A percentile compares a stretch with the other conserved stretches of the same genome.
Evolutionary conservation across 2,113 vertebrate genomes (phyloP).

Genomic region (Oxyura jamaicensis): DNA sequence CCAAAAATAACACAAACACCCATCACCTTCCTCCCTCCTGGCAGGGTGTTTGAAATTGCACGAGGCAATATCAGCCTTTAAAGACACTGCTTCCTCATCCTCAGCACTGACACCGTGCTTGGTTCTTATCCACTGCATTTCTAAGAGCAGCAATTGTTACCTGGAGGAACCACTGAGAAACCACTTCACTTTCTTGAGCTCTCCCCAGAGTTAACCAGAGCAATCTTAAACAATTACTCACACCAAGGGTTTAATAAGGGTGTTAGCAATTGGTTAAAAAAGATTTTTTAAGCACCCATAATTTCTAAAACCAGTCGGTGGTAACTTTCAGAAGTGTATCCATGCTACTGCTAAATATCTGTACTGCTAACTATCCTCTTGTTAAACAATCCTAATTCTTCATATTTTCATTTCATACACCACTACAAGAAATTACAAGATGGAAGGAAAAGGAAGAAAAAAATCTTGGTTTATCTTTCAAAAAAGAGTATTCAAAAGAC

Average conservation of each 20-base stretch:
- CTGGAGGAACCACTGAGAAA: background rate
- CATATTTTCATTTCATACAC: background rate
- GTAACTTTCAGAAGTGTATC: background rate
- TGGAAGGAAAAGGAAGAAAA: background rate
- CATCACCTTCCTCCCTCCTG: background rate
- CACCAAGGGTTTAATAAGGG: background rate
- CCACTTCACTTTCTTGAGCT: background rate
- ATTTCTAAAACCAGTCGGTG: accelerated
- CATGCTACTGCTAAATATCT: background rate
- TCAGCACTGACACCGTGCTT: background rate
- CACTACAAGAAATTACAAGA: background rate
- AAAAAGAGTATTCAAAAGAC: background rate
- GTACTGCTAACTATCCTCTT: background rate
- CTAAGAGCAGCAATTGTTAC: background rate
- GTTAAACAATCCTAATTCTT: background rate
- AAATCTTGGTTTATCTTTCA: background rate
- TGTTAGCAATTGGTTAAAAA: background rate
- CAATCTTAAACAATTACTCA: background rate
- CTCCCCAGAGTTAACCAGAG: background rate
- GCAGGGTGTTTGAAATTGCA: background rate
- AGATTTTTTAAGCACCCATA: background rate
- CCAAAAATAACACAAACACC: background rate
- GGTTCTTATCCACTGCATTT: background rate
- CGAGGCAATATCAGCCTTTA: accelerated
- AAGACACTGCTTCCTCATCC: background rate